Conservation (phyloP, 2,888 invertebrate species). For the Noctua fimbriata region DNA sequence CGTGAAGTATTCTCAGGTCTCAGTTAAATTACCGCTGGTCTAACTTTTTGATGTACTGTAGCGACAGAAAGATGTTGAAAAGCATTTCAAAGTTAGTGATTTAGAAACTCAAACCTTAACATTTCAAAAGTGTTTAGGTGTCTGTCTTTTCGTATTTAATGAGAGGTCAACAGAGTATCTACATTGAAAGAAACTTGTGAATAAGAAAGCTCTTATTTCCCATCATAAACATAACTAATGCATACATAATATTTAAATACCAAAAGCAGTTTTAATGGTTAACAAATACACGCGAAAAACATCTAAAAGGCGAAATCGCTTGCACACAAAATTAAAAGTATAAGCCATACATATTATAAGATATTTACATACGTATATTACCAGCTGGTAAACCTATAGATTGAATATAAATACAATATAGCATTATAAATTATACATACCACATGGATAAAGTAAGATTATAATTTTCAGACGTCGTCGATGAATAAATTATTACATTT, state of each 20-base stretch:
- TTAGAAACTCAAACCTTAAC: neutral
- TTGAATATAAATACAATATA: slow-evolving; percentile 34
- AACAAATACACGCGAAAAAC: slow-evolving; percentile 61
- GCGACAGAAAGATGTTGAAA: neutral
- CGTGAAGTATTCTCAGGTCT: no score
- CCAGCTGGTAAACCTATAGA: slow-evolving; percentile 33
- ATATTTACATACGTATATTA: slow-evolving; percentile 50
- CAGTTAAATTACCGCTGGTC: neutral
- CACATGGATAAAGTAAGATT: neutral
- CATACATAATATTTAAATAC: slow-evolving; percentile 36
- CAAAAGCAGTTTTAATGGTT: slow-evolving; percentile 48
- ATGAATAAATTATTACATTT: slow-evolving; percentile 19
- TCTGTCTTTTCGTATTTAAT: neutral
- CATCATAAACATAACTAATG: slow-evolving; percentile 16
- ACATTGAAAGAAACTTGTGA: neutral
- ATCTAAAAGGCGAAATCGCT: slow-evolving; percentile 57
- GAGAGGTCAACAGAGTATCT: neutral
- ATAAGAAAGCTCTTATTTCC: slow-evolving; percentile 14
- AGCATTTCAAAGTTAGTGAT: neutral
- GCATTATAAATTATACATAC: slow-evolving; percentile 31
- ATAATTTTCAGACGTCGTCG: neutral
- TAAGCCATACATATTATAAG: slow-evolving; percentile 57
- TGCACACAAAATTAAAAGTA: slow-evolving; percentile 56
- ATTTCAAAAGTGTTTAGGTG: neutral
- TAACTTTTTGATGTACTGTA: no score